Evolutionary conservation across 2,888 invertebrate genomes (phyloP), one percentile per base, ranked within the genome.

Genomic region (Marasmarcha lunaedactyla): DNA sequence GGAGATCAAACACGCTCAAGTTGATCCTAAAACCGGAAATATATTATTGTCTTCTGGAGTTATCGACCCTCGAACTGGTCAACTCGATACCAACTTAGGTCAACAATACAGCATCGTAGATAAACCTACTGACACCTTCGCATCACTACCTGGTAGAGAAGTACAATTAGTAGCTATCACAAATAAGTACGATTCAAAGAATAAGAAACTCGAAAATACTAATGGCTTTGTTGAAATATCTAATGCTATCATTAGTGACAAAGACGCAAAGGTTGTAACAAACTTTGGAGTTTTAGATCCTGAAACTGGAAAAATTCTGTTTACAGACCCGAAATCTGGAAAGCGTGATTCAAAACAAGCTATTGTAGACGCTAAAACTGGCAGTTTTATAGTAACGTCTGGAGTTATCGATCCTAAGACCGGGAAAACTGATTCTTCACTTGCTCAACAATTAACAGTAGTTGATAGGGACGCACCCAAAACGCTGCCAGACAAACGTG

Each of bases 241-340:
- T 1, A 70, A 73, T 59, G 74, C 76, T 42, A 79, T 89, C 50
- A 87, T 90, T 46, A 88, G 88, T 50, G 89, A 89, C 47, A 89
- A 89, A 69, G 90, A 90, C 33, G 87, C 89, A 44, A 90, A 88
- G 72, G 88, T 90, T 48, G 89, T 90, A 55, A 54, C 87, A 55
- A 70, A 90, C 85, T 63, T 90, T 81, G 70, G 89, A 76, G 48
- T 90, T 73, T 71, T 87, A 11, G 88, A 88, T 46, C 78, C 81
- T 2, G 74, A 89, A 57, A 87, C 84, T 10, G 88, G 88, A 10
- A 84, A 83, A 48, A 60, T 72, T 49, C 85, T 69, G 61, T 81
- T 86, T 20, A 89, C 87, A 1, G 88, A 88, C 55, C 84, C 81
- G 0, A 76, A 79, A 45, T 87, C 86, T n/a, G 87, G 87, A 1